These are phyloP conservation scores for Harpalus rufipes DNA, from an alignment of 2,888 invertebrate genomes.

Conservation along the genomic window DNA sequence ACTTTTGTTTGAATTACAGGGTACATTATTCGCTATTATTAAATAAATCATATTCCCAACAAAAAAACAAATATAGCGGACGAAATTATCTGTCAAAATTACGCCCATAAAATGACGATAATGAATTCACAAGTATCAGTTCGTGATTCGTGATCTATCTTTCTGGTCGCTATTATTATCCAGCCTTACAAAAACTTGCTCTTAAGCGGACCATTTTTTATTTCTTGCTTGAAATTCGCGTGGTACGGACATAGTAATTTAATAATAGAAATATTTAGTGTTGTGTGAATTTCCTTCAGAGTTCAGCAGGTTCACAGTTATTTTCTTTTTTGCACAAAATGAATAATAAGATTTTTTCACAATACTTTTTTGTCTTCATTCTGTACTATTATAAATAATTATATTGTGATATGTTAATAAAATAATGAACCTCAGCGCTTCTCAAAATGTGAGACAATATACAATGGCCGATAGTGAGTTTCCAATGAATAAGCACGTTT, in stretches of 20 bases:
- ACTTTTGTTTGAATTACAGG: too few relatives aligned
- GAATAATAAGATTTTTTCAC: slow-evolving; percentile 9
- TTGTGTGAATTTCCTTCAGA: slow-evolving; percentile 42
- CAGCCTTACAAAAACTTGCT: slow-evolving; percentile 40
- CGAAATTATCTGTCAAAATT: slow-evolving; percentile 52
- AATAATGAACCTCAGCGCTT: not conserved
- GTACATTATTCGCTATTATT: slow-evolving; percentile 50
- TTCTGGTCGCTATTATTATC: slow-evolving; percentile 43
- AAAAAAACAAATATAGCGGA: slow-evolving; percentile 30
- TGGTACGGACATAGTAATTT: slow-evolving; percentile 56
- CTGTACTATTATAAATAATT: not conserved
- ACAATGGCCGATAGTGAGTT: too few relatives aligned
- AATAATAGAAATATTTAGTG: slow-evolving; percentile 50
- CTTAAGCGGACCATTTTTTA: slow-evolving; percentile 37
- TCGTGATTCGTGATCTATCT: slow-evolving; percentile 51
- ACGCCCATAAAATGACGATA: slow-evolving; percentile 50
- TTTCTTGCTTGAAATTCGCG: slow-evolving; percentile 46
- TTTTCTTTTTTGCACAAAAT: slow-evolving; percentile 27
- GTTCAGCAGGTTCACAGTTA: slow-evolving; percentile 34
- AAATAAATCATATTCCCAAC: slow-evolving; percentile 47
- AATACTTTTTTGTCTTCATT: slow-evolving; percentile 11
- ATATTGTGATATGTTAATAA: slow-evolving; percentile 7
- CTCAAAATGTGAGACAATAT: not conserved
- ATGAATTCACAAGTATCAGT: slow-evolving; percentile 56
- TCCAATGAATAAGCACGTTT: too few relatives aligned